Evolutionary conservation across 2,113 vertebrate species (phyloP).

Genomic region (Petroica traversi): DNA sequence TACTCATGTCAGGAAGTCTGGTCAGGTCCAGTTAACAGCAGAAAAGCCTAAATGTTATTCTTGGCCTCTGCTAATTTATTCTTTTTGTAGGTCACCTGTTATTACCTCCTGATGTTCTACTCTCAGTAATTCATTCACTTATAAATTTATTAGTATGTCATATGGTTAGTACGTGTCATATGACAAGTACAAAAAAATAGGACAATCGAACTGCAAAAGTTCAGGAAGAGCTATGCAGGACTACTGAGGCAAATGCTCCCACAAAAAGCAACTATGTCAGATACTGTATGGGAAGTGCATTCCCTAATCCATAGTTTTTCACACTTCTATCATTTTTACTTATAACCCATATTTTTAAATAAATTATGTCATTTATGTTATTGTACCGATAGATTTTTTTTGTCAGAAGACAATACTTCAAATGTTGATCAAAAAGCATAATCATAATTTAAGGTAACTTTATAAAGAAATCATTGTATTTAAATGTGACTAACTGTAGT

Average conservation of each 20-base stretch:
- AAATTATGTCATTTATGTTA: not conserved
- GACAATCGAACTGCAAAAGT: not conserved
- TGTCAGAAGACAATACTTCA: not conserved
- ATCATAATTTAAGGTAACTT: not conserved
- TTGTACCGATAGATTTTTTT: not conserved
- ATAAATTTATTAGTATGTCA: rapidly evolving
- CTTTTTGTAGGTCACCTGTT: not conserved
- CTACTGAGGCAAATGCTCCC: not conserved
- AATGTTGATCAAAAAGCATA: not conserved
- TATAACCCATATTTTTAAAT: not conserved
- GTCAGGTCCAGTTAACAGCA: not conserved
- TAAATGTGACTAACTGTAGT: not conserved
- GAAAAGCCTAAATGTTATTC: not conserved
- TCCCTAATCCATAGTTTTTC: not conserved
- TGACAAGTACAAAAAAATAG: not conserved
- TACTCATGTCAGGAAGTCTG: not conserved
- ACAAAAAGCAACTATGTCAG: not conserved
- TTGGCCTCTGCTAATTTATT: not conserved
- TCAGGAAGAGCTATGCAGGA: not conserved
- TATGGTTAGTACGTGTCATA: not conserved
- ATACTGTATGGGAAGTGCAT: not conserved
- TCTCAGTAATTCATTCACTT: not conserved
- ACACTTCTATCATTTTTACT: not conserved
- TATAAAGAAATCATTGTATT: not conserved
- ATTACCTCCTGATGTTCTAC: not conserved